Evolutionary conservation across 1,140 invertebrate species (phyloP), one percentile per base, ranked within the genome.

Genomic region (Pachyrhynchus sulphureomaculatus): DNA sequence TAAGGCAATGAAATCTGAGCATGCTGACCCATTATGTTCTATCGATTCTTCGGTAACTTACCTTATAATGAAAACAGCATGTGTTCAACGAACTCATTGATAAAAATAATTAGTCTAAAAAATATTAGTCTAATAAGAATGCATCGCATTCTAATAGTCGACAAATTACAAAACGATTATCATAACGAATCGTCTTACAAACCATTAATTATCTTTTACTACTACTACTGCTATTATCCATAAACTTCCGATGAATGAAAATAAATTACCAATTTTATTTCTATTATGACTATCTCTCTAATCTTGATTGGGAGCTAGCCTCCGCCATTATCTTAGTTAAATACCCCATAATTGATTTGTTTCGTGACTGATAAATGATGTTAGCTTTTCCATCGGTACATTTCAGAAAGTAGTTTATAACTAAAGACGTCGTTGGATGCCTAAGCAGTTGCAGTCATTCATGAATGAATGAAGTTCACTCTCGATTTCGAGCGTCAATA

Each of bases 401-500:
- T 23, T 54, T 41, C 51, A 32, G 51, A 54, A 54, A 41, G 51
- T 53, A 41, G 51, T 52, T 52, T 41, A 53, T 20, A 10, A 53
- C 24, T 37, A 52, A 52, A 56, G 51, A 48, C 60, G 51, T 55
- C 29, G 51, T 45, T 53, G 24, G 42, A 21, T 23, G 45, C 17
- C 34, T 24, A 34, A 20, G 45, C 29, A 21, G 15, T 10, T 39
- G 23, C 32, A 29, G 33, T 45, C 48, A 49, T 58, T 48, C 45
- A 64, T 64, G 42, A 55, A 64, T 64, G 42, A 55, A 64, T 39
- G 44, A 34, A 48, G 41, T 48, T 57, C 44, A 57, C 55, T 57
- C 33, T 57, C 55, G 44, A 39, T 57, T 57, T 57, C 55, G 20
- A 47, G 33, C 55, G 55, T 57, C 55, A 57, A 57, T 57, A 57